Evolutionary conservation across 2,888 invertebrate species (phyloP).

Genomic region (Heteromyza rotundicornis): DNA sequence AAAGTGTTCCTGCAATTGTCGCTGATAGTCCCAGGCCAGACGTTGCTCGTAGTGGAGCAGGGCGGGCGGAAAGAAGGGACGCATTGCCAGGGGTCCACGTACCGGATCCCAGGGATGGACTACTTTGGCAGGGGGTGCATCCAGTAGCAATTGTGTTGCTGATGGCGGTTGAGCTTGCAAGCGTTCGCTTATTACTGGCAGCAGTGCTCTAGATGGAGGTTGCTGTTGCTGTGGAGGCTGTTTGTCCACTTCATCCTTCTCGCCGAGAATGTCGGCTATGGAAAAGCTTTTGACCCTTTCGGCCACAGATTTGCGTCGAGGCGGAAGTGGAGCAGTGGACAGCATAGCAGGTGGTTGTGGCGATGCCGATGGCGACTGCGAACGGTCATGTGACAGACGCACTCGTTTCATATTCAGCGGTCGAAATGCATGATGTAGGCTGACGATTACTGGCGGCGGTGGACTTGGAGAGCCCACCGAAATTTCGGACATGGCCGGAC

Average conservation of each 20-base stretch:
- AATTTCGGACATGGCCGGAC: constrained; percentile 62
- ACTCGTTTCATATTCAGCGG: constrained; percentile 62
- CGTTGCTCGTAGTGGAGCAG: constrained; percentile 73
- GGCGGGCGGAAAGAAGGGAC: constrained; percentile 63
- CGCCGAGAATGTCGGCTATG: constrained; percentile 87
- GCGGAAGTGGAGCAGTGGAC: constrained; percentile 28
- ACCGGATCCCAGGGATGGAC: constrained; percentile 28
- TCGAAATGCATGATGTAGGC: constrained; percentile 63
- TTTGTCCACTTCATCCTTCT: constrained; percentile 60
- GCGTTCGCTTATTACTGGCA: constrained; percentile 12
- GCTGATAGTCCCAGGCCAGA: constrained; percentile 66
- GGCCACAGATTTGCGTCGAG: constrained; percentile 49
- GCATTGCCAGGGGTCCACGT: constrained; percentile 63
- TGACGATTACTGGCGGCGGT: constrained; percentile 63
- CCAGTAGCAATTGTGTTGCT: neutral
- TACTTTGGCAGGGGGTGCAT: constrained; percentile 15
- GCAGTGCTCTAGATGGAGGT: neutral
- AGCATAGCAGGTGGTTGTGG: neutral
- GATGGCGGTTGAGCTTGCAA: constrained; percentile 5
- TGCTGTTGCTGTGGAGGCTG: neutral
- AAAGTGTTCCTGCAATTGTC: constrained; percentile 66
- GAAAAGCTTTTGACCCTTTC: constrained; percentile 89
- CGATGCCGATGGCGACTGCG: constrained; percentile 33
- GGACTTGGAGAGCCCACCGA: constrained; percentile 63
- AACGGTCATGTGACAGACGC: constrained; percentile 33